Evolutionary conservation across 1,140 invertebrate species (phyloP).

Genomic region (Drosophila pachea): DNA sequence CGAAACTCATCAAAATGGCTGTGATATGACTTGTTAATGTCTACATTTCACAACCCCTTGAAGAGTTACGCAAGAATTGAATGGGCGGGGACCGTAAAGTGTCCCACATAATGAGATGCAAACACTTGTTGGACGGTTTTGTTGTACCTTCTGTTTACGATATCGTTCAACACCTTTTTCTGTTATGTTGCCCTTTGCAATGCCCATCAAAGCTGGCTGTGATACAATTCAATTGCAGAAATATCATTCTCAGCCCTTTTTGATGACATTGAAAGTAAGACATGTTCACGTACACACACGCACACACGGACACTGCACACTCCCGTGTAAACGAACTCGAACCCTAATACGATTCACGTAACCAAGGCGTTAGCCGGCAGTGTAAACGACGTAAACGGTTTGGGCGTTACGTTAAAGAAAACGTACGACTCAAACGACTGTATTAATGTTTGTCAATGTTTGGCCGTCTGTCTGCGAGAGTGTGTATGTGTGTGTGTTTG

Average conservation of each 20-base stretch:
- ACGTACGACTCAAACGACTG: slow-evolving; percentile 53
- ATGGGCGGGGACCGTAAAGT: not conserved
- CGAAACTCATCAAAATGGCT: slow-evolving; percentile 79
- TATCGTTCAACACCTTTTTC: not conserved
- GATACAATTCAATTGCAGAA: slow-evolving; percentile 75
- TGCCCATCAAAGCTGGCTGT: slow-evolving; percentile 79
- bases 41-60: slow-evolving; percentile 79
- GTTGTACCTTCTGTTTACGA: slow-evolving; percentile 6
- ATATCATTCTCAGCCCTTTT: slow-evolving; percentile 79
- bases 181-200: slow-evolving; percentile 67
- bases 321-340: slow-evolving; percentile 35
- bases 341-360: slow-evolving; percentile 56
- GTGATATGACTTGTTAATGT: slow-evolving; percentile 71
- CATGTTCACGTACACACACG: slow-evolving; percentile 30
- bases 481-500: slow-evolving; percentile 18
- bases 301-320: slow-evolving; percentile 11
- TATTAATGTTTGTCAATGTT: slow-evolving; percentile 31
- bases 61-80: slow-evolving; percentile 77
- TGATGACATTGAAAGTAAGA: slow-evolving; percentile 79
- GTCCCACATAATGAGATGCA: slow-evolving; percentile 16
- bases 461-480: not conserved
- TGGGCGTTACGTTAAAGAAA: slow-evolving; percentile 55
- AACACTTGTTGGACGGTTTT: slow-evolving; percentile 72
- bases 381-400: slow-evolving; percentile 46
- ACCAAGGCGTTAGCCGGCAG: slow-evolving; percentile 43